Conservation (phyloP, 2,113 vertebrate genomes). For the Acanthochromis polyacanthus region DNA sequence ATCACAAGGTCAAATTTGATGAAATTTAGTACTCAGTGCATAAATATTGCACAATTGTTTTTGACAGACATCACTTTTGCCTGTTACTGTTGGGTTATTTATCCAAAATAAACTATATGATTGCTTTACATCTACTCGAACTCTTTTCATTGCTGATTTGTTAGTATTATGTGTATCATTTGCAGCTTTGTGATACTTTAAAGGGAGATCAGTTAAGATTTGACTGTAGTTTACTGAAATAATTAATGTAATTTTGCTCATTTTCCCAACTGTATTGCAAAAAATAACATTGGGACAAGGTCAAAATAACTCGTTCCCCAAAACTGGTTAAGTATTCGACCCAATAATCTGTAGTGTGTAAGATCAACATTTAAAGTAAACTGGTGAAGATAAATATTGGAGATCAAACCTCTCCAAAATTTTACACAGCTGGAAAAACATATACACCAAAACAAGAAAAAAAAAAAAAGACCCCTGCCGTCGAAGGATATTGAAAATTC, state of each 20-base stretch:
- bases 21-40: background rate
- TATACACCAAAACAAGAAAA: slow-evolving; percentile 14
- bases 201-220: no score
- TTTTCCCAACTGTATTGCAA: background rate
- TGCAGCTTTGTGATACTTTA: no score
- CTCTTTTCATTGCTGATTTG: background rate
- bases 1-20: background rate
- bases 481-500: slow-evolving; percentile 40
- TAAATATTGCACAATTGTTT: background rate
- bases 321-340: slow-evolving; percentile 9
- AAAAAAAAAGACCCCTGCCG: background rate
- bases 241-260: no score
- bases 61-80: background rate
- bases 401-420: slow-evolving; percentile 3
- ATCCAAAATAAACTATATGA: background rate
- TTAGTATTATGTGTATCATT: no score
- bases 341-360: background rate
- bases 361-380: background rate
- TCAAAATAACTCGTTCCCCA: background rate
- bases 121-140: background rate
- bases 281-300: background rate
- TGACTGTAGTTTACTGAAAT: no score
- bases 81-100: background rate
- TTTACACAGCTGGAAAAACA: background rate
- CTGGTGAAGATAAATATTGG: background rate